phyloP scores from a whole-genome alignment of 2,888 invertebrate genomes.

The Aromia moschata region DNA sequence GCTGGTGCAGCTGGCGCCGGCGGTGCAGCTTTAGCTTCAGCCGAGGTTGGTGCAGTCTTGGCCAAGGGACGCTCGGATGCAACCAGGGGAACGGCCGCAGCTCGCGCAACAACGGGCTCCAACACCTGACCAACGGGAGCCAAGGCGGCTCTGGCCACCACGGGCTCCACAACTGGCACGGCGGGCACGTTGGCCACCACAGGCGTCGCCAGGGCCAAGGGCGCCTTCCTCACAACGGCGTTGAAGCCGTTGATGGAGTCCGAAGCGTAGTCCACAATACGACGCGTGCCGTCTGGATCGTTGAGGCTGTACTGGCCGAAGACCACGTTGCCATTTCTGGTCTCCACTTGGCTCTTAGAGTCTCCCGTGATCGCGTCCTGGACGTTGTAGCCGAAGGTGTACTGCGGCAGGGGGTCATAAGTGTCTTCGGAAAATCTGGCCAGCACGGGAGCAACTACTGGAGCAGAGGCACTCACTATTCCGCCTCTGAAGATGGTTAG shows the following conservation, averaged over 20 bases:
- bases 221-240: constrained; percentile 73
- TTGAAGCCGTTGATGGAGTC: constrained; percentile 75
- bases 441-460: constrained; percentile 18
- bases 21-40: constrained; percentile 49
- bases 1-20: constrained; percentile 23
- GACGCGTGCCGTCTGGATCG: constrained; percentile 72
- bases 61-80: not conserved
- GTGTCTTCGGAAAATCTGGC: constrained; percentile 45
- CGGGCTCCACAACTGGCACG: constrained; percentile 53
- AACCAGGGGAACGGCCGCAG: not conserved
- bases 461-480: constrained; percentile 53
- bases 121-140: constrained; percentile 16
- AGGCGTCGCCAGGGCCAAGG: constrained; percentile 62
- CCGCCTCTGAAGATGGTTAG: constrained; percentile 46
- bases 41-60: not conserved
- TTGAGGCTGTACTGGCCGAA: constrained; percentile 71
- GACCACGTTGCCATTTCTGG: constrained; percentile 71
- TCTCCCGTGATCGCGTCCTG: constrained; percentile 68
- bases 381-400: constrained; percentile 68
- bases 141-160: constrained; percentile 49
- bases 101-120: constrained; percentile 30
- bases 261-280: constrained; percentile 72
- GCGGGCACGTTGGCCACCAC: constrained; percentile 39
- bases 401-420: constrained; percentile 62
- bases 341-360: constrained; percentile 70